A percentile compares a stretch with the other conserved stretches of the same genome.
phyloP scores from a whole-genome alignment of 2,797 vertebrate genomes.

The Crenuchus spilurus region DNA sequence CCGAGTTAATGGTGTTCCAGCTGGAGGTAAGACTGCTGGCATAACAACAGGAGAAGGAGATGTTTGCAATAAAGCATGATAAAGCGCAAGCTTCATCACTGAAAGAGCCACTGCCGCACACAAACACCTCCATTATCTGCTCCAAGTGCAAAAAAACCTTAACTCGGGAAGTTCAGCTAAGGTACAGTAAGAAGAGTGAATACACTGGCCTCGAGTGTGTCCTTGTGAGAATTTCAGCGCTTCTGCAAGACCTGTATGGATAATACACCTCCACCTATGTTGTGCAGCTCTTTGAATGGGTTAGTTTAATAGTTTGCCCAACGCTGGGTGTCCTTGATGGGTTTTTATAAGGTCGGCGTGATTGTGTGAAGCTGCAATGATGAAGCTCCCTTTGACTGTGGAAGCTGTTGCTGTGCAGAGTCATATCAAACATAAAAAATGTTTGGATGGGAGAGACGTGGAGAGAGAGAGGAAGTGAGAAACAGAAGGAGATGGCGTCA shows the following conservation, averaged over 20 bases:
- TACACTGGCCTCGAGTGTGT: not conserved
- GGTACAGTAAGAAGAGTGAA: conserved; percentile 1
- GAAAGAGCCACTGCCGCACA: conserved; percentile 17
- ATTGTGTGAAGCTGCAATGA: not conserved
- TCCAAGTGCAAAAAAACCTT: conserved; percentile 17
- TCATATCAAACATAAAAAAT: not conserved
- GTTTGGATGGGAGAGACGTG: not conserved
- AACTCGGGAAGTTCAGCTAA: not conserved
- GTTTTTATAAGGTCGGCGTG: not conserved
- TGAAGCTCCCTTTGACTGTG: not conserved
- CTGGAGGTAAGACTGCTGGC: conserved; percentile 24
- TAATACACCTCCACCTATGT: not conserved
- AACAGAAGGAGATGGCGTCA: not conserved
- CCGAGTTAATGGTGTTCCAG: conserved; percentile 3
- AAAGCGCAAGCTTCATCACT: conserved; percentile 16
- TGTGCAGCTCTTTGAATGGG: not conserved
- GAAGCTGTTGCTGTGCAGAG: not conserved
- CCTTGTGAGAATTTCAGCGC: conserved; percentile 17
- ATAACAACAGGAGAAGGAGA: not conserved
- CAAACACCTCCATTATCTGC: conserved; percentile 34
- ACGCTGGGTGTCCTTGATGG: not conserved
- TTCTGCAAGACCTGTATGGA: not conserved
- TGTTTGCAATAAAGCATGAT: not conserved
- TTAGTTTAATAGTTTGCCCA: not conserved
- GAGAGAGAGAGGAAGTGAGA: not conserved